Base-by-base conservation (phyloP, 2,888 invertebrate species). In the Cephus nigrinus region DNA sequence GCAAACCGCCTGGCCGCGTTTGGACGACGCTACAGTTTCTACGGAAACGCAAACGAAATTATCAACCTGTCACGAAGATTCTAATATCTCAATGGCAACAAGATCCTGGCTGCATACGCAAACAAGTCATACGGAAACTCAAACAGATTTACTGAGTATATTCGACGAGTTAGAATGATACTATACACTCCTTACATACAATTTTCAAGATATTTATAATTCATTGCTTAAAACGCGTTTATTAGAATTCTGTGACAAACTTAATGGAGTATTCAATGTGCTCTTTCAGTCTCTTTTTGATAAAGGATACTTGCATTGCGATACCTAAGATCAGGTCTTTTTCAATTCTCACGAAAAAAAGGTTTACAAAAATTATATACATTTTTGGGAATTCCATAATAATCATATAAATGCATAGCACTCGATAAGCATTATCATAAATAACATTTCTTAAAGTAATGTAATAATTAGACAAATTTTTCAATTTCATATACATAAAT, bases 21-120 rank as follows among this genome's bases (percentile, higher is more conserved):
- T 92, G n/a, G 93, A 93, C 77, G 94, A 94, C 81, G 89, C 93
- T 40, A 91, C 94, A 30, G 93, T 93, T 3, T 94, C 94, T 2
- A 93, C 94, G 0, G 94, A 94, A 88, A 94, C 94, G 15, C 94
- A 94, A 88, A 94, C 94, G 0, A 89, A 88, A 76, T 83, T 84
- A 11, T 79, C 84, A 32, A 82, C 84, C 30, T 86, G 86, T 68
- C 82, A 86, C 71, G 80, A 84, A 4, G 85, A 84, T 69, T 86
- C 86, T 69, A 86, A 84, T 55, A 68, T 76, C 23, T 73, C 75
- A 33, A 68, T 55, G 11, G 75, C 73, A 32, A 73, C 75, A 23
- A 87, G 85, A 34, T 88, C 88, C 1, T 90, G 90, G 90, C 78
- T 90, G 68, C 85, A 83, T 74, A 87, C 85, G 23, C 88, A 92